phyloP scores from a whole-genome alignment of 1,140 invertebrate species.

The Heliconius melpomene region DNA sequence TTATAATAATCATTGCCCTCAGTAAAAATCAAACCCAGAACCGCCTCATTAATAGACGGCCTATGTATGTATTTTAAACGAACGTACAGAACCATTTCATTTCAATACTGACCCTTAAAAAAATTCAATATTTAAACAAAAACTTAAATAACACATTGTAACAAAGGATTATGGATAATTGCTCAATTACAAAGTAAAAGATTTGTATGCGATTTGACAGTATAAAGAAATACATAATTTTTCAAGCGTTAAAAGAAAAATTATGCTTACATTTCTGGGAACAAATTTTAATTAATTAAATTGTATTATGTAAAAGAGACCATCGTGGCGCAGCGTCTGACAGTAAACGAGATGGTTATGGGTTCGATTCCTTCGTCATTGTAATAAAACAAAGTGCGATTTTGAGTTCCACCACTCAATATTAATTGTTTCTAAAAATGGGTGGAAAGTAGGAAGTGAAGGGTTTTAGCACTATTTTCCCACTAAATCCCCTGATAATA shows the following conservation, averaged over 20 bases:
- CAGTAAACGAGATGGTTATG: too few species aligned
- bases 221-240: neutral
- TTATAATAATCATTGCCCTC: too few species aligned
- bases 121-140: neutral
- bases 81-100: neutral
- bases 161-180: slow-evolving; percentile 4
- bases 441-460: neutral
- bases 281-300: neutral
- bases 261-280: neutral
- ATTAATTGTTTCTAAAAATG: neutral
- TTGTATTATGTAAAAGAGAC: neutral
- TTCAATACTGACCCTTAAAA: neutral
- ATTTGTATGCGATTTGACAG: neutral
- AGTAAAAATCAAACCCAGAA: too few species aligned
- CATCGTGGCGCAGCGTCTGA: neutral
- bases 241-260: neutral
- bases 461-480: neutral
- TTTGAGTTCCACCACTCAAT: too few species aligned
- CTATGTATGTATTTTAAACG: too few species aligned
- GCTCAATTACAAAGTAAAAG: neutral
- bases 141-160: neutral
- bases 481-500: neutral
- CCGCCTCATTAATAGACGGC: too few species aligned
- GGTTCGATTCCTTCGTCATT: too few species aligned
- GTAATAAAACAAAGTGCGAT: too few species aligned